Conservation (phyloP, 2,888 invertebrate genomes). For the Hyposoter didymator region DNA sequence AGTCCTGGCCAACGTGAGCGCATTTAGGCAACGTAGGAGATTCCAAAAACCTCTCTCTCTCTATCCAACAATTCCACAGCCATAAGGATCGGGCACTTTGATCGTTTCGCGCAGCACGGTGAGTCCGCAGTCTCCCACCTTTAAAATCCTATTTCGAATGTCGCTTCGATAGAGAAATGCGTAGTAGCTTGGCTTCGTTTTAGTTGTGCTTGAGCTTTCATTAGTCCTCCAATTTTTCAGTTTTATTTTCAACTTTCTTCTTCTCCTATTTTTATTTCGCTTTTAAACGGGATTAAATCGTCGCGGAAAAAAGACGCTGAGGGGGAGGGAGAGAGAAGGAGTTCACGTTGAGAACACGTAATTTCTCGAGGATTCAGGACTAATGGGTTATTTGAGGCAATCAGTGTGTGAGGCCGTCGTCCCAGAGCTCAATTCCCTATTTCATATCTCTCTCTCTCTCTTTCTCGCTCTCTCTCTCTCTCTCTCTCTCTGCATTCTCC, state of each 20-base stretch:
- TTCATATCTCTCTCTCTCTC: conserved; percentile 55
- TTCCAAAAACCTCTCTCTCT: conserved; percentile 76
- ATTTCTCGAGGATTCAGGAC: conserved; percentile 78
- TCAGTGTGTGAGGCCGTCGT: conserved; percentile 72
- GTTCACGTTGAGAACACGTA: conserved; percentile 69
- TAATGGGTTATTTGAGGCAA: conserved; percentile 82
- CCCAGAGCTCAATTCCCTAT: conserved; percentile 69
- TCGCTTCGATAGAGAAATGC: background rate
- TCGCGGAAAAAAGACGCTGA: conserved; percentile 77
- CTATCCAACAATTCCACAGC: conserved; percentile 72
- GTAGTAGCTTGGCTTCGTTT: background rate
- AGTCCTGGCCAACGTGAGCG: conserved; percentile 84
- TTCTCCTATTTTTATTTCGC: background rate
- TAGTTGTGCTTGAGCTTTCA: conserved; percentile 3
- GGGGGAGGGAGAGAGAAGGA: conserved; percentile 21
- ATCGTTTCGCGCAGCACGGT: conserved; percentile 82
- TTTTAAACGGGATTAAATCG: conserved; percentile 78
- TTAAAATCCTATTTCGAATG: background rate
- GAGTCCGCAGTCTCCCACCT: conserved; percentile 72
- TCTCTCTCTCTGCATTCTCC: conserved; percentile 37
- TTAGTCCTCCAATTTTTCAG: background rate
- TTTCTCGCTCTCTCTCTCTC: conserved; percentile 50
- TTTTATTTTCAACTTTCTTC: background rate
- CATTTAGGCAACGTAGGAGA: conserved; percentile 77
- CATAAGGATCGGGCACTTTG: conserved; percentile 80